Base-by-base conservation (phyloP, 2,888 invertebrate genomes). In the Apodemia zela region DNA sequence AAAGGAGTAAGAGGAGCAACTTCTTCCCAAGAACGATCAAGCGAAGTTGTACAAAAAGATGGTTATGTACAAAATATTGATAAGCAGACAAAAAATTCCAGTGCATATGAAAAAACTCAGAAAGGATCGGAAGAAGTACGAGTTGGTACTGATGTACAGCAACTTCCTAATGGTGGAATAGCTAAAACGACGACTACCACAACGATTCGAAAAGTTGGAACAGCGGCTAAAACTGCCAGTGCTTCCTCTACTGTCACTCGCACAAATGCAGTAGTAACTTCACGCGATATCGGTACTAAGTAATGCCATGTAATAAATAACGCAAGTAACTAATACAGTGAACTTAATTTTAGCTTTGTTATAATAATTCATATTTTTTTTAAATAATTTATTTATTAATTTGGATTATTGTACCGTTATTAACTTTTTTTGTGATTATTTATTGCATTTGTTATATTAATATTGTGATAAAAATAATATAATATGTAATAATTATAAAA, bases 111-210 rank as follows among this genome's bases (percentile, higher is more conserved):
- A 67, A 83, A 76, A 18, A 82, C 74, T 57, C 82, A 87, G 66
- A 74, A 80, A 8, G 79, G 81, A 13, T 78, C 83, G 54, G 84
- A 90, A 68, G 85, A 88, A 74, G 86, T 89, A 1, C 78, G 79
- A 3, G 79, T 85, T 15, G 85, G 84, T 42, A 86, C 82, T 51
- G 82, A 89, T 63, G 85, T 89, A n/a, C 77, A 87, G 68, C 79
- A 87, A 45, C 77, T 89, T 63, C 77, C 85, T 6, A 85, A 90
- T 67, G 91, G 91, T 49, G 89, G 90, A 58, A 74, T 78, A 60
- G 71, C 86, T 38, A 87, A 83, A 68, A 89, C 88, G 3, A 91
- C 89, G 7, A 89, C 89, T 7, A 90, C 88, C 1, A 90, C 87
- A 13, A 90, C 89, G 4, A 73, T 88, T 25, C 79, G 75, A 57